phyloP scores from a whole-genome alignment of 2,113 vertebrate genomes.

The Gymnobelideus leadbeateri region DNA sequence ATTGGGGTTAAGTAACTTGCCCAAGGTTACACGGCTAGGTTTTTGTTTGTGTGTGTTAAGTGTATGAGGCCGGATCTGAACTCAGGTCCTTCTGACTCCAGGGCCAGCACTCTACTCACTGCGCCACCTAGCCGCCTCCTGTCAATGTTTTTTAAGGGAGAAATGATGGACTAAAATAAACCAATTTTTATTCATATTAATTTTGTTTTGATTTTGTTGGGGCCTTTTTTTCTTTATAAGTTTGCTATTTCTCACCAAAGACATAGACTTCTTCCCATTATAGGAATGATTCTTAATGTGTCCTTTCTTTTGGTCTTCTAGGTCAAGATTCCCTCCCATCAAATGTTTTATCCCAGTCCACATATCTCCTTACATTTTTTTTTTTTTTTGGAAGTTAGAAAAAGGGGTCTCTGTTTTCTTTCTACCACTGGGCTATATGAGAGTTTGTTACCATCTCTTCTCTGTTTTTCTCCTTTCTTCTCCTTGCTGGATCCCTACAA shows the following conservation, averaged over 20 bases:
- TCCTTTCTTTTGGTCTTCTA: background rate
- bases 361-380: too few relatives aligned
- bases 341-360: background rate
- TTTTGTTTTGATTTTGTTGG: background rate
- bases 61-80: too few relatives aligned
- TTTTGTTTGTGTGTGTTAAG: too few relatives aligned
- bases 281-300: background rate
- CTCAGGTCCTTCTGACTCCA: too few relatives aligned
- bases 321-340: background rate
- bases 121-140: too few relatives aligned
- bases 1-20: too few relatives aligned
- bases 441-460: background rate
- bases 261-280: background rate
- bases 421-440: background rate
- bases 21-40: too few relatives aligned
- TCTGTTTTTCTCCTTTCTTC: background rate
- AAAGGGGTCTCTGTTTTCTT: background rate
- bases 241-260: background rate
- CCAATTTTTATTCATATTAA: background rate
- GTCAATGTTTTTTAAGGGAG: background rate
- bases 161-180: background rate
- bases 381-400: background rate
- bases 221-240: background rate
- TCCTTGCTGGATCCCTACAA: background rate
- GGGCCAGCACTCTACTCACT: too few relatives aligned